These are phyloP conservation scores for Drosophila subobscura DNA, from an alignment of 1,140 invertebrate species.

Conservation along the genomic window DNA sequence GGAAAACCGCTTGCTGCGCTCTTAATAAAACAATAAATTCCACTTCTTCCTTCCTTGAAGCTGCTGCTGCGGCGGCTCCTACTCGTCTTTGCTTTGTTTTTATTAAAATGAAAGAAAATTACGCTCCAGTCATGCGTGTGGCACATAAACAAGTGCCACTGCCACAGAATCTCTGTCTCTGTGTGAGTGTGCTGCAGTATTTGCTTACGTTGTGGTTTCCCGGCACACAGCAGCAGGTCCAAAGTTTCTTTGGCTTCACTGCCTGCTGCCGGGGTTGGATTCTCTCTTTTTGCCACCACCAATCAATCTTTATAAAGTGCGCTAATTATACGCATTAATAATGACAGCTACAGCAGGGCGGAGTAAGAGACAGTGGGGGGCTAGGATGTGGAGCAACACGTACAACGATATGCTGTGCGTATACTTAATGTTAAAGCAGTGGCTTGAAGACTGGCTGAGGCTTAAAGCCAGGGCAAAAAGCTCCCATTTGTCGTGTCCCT, in stretches of 20 bases:
- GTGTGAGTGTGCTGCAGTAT: constrained; percentile 24
- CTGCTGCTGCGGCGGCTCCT: not conserved
- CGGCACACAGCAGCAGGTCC: not conserved
- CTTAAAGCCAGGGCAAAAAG: not conserved
- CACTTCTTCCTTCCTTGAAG: constrained; percentile 35
- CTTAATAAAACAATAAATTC: constrained; percentile 71
- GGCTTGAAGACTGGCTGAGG: constrained; percentile 1
- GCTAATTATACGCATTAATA: constrained; percentile 78
- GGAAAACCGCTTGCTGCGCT: constrained; percentile 27
- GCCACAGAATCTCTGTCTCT: constrained; percentile 28
- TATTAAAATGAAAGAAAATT: constrained; percentile 66
- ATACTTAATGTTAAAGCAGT: constrained; percentile 37
- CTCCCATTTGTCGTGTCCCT: constrained; percentile 8
- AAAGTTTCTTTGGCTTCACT: not conserved
- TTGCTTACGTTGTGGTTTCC: constrained; percentile 59
- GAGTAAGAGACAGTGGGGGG: constrained; percentile 3
- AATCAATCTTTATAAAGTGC: constrained; percentile 78
- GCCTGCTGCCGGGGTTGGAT: constrained; percentile 28
- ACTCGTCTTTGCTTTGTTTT: constrained; percentile 28
- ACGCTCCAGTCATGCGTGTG: constrained; percentile 70
- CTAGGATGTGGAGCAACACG: constrained; percentile 30
- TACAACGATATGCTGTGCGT: constrained; percentile 34
- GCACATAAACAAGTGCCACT: constrained; percentile 71
- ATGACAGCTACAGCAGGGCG: constrained; percentile 56
- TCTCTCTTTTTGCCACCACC: constrained; percentile 41